These are phyloP conservation scores for Dasysyrphus albostriatus DNA, from an alignment of 2,888 invertebrate species.

Conservation along the genomic window DNA sequence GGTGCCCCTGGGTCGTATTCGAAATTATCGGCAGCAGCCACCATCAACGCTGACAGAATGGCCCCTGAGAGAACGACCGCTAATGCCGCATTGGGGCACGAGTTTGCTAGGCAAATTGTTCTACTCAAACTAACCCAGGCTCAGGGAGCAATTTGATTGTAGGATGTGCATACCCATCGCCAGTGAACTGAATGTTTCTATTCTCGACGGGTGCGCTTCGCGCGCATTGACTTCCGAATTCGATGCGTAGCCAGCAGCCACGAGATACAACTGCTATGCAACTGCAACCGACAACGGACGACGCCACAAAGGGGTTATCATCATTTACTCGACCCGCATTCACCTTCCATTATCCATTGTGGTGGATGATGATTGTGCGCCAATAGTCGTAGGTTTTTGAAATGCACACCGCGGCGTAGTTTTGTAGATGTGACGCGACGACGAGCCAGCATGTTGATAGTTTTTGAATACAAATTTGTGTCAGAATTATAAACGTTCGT, in stretches of 20 bases:
- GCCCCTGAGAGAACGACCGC: slow-evolving; percentile 50
- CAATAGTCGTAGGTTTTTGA: slow-evolving; percentile 53
- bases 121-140: slow-evolving; percentile 26
- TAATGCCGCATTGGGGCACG: slow-evolving; percentile 64
- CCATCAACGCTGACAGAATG: slow-evolving; percentile 32
- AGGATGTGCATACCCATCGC: slow-evolving; percentile 37
- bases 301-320: slow-evolving; percentile 68
- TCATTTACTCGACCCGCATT: slow-evolving; percentile 74
- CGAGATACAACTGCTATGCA: slow-evolving; percentile 12
- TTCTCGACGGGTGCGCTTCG: slow-evolving; percentile 52
- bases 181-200: slow-evolving; percentile 23
- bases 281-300: slow-evolving; percentile 8
- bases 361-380: slow-evolving; percentile 47
- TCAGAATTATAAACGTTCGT: slow-evolving; percentile 46
- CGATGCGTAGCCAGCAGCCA: slow-evolving; percentile 72
- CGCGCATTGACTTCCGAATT: slow-evolving; percentile 71
- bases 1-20: slow-evolving; percentile 39
- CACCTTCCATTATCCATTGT: slow-evolving; percentile 59
- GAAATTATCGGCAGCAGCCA: slow-evolving; percentile 65
- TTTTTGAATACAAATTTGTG: slow-evolving; percentile 68
- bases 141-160: slow-evolving; percentile 48
- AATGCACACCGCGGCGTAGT: slow-evolving; percentile 56
- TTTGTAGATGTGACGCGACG: slow-evolving; percentile 22
- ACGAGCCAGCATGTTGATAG: slow-evolving; percentile 67
- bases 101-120: slow-evolving; percentile 66